Conservation (phyloP, 2,113 vertebrate genomes). For the Fulica atra region DNA sequence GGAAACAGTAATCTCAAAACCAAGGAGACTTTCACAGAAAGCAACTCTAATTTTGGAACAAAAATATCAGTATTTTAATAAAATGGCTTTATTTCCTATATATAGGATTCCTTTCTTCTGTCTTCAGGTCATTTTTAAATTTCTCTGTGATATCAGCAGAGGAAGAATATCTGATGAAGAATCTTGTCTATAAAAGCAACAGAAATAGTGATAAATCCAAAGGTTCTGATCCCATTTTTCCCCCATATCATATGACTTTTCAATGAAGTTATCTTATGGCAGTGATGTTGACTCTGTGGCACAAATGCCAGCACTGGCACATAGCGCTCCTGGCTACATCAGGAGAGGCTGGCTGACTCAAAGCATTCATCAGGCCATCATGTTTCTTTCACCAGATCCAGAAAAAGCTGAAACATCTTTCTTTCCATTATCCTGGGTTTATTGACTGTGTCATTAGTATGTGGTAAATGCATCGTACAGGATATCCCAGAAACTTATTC, state of each 20-base stretch:
- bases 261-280: not conserved
- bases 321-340: not conserved
- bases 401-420: not conserved
- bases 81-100: not conserved
- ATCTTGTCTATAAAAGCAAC: not conserved
- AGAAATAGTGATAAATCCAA: not conserved
- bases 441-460: not conserved
- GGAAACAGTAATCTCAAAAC: not conserved
- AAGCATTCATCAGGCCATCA: not conserved
- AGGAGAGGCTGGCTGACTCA: not conserved
- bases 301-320: not conserved
- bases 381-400: not conserved
- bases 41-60: not conserved
- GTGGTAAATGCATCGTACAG: not conserved
- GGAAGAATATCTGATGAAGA: not conserved
- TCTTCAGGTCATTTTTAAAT: not conserved
- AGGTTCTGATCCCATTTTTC: not conserved
- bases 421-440: not conserved
- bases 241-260: not conserved
- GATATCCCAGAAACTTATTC: not conserved
- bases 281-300: not conserved
- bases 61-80: not conserved
- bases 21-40: not conserved
- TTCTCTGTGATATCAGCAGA: not conserved
- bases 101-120: not conserved